phyloP scores from a whole-genome alignment of 2,113 vertebrate species.

The Actinemys pallida region DNA sequence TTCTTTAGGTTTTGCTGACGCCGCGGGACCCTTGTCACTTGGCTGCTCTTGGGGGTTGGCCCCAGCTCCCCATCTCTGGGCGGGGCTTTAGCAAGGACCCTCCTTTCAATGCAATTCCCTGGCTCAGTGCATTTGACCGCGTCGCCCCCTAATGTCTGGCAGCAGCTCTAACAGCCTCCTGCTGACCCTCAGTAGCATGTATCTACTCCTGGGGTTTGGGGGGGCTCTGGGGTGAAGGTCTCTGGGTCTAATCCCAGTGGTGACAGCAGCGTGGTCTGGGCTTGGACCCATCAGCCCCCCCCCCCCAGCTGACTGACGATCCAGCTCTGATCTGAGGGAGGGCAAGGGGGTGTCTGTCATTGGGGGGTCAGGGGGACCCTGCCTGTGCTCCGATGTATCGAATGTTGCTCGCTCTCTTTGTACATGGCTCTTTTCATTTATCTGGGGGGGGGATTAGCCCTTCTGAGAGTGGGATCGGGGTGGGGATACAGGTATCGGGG shows the following conservation, averaged over 20 bases:
- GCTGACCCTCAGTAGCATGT: neutral
- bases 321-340: neutral
- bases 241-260: neutral
- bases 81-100: too few species aligned
- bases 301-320: too few species aligned
- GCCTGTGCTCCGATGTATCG: neutral
- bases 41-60: too few species aligned
- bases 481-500: neutral
- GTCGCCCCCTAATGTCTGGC: neutral
- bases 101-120: neutral
- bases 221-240: too few species aligned
- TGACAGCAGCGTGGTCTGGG: neutral
- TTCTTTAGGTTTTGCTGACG: neutral
- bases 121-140: neutral
- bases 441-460: neutral
- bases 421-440: neutral
- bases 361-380: neutral
- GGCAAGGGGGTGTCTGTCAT: neutral
- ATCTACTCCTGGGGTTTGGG: neutral
- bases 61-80: too few species aligned
- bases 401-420: neutral
- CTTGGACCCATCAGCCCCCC: neutral
- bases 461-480: too few species aligned
- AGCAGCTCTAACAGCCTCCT: neutral
- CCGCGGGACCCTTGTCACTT: neutral